Evolutionary conservation across 1,140 invertebrate species (phyloP), one percentile per base, ranked within the genome.

Genomic region (Eulimnadia texana): DNA sequence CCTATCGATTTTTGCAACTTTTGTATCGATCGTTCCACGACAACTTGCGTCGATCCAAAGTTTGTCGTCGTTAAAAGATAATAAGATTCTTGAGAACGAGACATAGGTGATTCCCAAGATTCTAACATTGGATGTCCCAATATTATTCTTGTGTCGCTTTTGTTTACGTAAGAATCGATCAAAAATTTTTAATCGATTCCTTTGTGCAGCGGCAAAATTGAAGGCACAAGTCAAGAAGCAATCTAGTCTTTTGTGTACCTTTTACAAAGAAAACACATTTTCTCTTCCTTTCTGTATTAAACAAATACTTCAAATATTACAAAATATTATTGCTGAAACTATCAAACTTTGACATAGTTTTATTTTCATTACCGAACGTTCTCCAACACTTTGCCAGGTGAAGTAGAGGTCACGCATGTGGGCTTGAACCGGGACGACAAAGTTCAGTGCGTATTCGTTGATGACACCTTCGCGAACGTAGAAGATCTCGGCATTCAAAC

Each of bases 371-470:
- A 90, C 86, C 73, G 85, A 84, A 73, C 81, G 76, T 71, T 80
- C 76, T 66, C 79, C 76, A 16, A 88, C 75, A 65, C 83, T 83
- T 67, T 89, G 84, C 88, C 87, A 91, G 63, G 85, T 88, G 74
- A 93, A 93, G 72, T 88, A 83, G 58, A 93, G 77, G 67, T 89
- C 83, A 10, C 84, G 80, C 33, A 91, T 82, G 67, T 88, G 81
- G 2, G 86, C 81, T 16, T 84, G 83, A 49, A 93, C 84, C 1
- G 85, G 84, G 1, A 93, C 84, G 50, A 83, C 80, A 72, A 93
- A 94, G 68, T 84, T 84, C 72, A 92, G 86, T 3, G 90, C 90
- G 71, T 93, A 93, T 28, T 84, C 83, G 75, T 93, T 93, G 68
- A 93, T 84, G 59, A 88, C 84, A 42, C 90, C 90, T 67, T 91